phyloP scores from a whole-genome alignment of 2,888 invertebrate genomes.

The Pseudococcus jackbeardsleyi region DNA sequence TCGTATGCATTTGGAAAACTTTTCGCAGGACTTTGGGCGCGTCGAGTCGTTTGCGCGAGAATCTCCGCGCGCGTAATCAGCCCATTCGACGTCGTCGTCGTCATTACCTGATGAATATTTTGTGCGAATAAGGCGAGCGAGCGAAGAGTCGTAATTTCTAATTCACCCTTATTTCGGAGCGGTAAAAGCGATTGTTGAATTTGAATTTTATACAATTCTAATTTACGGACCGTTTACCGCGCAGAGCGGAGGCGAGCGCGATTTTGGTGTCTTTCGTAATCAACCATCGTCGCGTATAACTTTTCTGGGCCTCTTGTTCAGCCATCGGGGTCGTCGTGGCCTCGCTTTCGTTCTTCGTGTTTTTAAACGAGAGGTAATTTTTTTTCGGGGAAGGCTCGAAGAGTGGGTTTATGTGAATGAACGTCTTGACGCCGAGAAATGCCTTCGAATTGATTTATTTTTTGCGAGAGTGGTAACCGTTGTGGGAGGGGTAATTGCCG shows the following conservation, averaged over 20 bases:
- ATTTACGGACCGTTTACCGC: slow-evolving; percentile 30
- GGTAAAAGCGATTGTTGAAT: slow-evolving; percentile 47
- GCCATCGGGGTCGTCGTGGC: neutral
- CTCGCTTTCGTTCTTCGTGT: neutral
- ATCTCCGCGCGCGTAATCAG: slow-evolving; percentile 18
- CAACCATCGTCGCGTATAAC: slow-evolving; percentile 16
- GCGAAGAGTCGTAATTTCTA: slow-evolving; percentile 31
- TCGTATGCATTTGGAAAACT: slow-evolving; percentile 26
- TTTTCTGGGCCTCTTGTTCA: neutral
- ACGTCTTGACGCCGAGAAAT: slow-evolving; percentile 7
- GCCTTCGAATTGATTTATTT: slow-evolving; percentile 23
- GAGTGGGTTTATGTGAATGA: neutral
- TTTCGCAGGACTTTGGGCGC: slow-evolving; percentile 29
- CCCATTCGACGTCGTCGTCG: slow-evolving; percentile 28
- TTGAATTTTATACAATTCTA: slow-evolving; percentile 55
- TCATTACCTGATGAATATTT: slow-evolving; percentile 56
- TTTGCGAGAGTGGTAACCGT: neutral
- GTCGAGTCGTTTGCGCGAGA: neutral
- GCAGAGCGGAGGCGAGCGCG: neutral
- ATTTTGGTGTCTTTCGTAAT: slow-evolving; percentile 18
- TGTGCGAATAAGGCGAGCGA: neutral
- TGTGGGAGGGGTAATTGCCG: neutral
- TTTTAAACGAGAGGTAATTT: slow-evolving; percentile 36
- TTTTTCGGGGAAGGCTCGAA: neutral
- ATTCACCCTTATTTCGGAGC: slow-evolving; percentile 45